phyloP scores from a whole-genome alignment of 1,140 invertebrate species.

The Liolophura sinensis region DNA sequence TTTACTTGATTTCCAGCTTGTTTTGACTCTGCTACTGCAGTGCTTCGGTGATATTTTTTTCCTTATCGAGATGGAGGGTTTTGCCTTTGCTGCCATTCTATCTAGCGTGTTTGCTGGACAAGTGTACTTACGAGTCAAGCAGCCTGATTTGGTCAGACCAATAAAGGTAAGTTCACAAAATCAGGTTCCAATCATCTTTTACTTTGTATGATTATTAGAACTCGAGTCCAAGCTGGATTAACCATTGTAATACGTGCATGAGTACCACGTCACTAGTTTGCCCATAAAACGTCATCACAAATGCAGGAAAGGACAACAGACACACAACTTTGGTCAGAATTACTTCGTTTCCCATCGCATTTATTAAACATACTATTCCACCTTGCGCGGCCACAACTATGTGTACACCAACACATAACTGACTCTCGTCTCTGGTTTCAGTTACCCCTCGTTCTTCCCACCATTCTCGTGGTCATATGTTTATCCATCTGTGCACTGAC shows the following conservation, averaged over 20 bases:
- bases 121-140: constrained; percentile 43
- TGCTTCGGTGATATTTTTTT: constrained; percentile 46
- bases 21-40: constrained; percentile 39
- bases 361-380: background rate
- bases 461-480: constrained; percentile 31
- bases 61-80: constrained; percentile 52
- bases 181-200: no score
- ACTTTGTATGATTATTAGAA: no score
- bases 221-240: no score
- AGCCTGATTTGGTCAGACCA: constrained; percentile 44
- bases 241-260: no score
- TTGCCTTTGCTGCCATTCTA: constrained; percentile 47
- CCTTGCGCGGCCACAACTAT: background rate
- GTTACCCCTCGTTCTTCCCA: constrained; percentile 36
- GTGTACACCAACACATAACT: background rate
- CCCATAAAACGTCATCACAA: background rate
- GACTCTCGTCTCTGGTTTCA: constrained; percentile 12
- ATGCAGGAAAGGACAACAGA: background rate
- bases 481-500: constrained; percentile 34
- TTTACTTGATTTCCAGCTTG: constrained; percentile 33
- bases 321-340: background rate
- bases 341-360: no score
- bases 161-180: constrained; percentile 33
- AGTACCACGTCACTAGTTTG: background rate
- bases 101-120: constrained; percentile 50